phyloP scores from a whole-genome alignment of 2,797 vertebrate genomes.

The Alectoris magna region DNA sequence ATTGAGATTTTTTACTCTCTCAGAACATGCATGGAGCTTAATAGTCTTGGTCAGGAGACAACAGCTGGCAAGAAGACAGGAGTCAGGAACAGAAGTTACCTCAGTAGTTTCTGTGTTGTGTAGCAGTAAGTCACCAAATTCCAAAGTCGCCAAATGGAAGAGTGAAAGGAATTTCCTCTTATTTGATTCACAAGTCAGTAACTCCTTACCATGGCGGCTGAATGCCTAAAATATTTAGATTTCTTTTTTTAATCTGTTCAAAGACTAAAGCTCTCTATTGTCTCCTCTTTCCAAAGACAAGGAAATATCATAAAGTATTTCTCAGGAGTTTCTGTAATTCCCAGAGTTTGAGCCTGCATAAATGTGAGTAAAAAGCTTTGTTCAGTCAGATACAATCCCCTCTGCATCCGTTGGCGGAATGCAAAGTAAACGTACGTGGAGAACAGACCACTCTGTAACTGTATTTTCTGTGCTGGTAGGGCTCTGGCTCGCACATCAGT shows the following conservation, averaged over 20 bases:
- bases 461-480: not conserved
- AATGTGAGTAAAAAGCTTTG: slow-evolving; percentile 60
- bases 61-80: not conserved
- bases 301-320: slow-evolving; percentile 55
- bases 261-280: slow-evolving; percentile 58
- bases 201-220: slow-evolving; percentile 13
- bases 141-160: not conserved
- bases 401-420: slow-evolving; percentile 35
- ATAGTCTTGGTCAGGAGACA: not conserved
- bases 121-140: not conserved
- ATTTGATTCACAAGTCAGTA: slow-evolving; percentile 61
- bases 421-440: not conserved
- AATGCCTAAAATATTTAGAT: slow-evolving; percentile 65
- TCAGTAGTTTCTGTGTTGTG: not conserved
- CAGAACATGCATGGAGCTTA: rapidly evolving
- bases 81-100: not conserved
- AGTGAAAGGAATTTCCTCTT: slow-evolving; percentile 36
- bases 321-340: slow-evolving; percentile 61
- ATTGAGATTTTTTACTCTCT: not conserved
- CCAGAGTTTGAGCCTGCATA: slow-evolving; percentile 60
- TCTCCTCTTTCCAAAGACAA: slow-evolving; percentile 53
- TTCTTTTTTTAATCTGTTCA: slow-evolving; percentile 63
- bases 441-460: slow-evolving; percentile 6
- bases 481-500: not conserved
- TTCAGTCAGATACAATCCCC: slow-evolving; percentile 48